phyloP scores from a whole-genome alignment of 23 tunicate genomes.

The Clavelina lepadiformis region DNA sequence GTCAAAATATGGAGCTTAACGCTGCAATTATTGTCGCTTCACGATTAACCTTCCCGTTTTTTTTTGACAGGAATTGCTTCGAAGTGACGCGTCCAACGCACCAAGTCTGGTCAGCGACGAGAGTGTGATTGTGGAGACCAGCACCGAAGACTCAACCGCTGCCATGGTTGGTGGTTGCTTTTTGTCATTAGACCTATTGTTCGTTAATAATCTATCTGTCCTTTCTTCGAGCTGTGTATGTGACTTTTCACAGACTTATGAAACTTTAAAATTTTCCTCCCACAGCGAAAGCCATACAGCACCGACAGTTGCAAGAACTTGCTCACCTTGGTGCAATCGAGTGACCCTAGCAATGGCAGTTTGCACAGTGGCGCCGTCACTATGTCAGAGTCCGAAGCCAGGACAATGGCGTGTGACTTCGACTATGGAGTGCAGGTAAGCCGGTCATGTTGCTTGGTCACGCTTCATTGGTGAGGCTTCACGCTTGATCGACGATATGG shows the following conservation, averaged over 20 bases:
- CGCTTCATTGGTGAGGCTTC: background rate
- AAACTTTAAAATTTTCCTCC: no score
- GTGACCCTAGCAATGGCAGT: constrained; percentile 18
- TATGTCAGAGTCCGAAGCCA: constrained; percentile 76
- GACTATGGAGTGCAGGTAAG: constrained; percentile 95
- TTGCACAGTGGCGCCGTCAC: constrained; percentile 29
- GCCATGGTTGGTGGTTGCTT: no score
- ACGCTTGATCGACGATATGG: background rate
- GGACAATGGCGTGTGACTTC: constrained; percentile 84
- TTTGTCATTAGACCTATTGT: no score
- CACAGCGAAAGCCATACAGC: background rate
- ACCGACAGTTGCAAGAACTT: constrained; percentile 77
- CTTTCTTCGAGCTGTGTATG: no score
- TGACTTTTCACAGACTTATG: no score
- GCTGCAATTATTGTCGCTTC: background rate
- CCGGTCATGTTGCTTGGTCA: background rate
- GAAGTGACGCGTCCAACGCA: constrained; percentile 16
- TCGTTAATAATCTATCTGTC: no score
- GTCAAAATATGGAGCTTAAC: no score
- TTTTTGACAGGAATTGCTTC: constrained; percentile 33
- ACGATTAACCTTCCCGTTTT: background rate
- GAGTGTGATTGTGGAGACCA: constrained; percentile 9
- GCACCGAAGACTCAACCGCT: constrained; percentile 24
- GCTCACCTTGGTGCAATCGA: constrained; percentile 49
- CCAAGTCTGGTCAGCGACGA: constrained; percentile 6